Percentiles rank a stretch among this genome's conserved stretches.
phyloP scores from a whole-genome alignment of 2,888 invertebrate genomes.

The Fragum whitleyi region DNA sequence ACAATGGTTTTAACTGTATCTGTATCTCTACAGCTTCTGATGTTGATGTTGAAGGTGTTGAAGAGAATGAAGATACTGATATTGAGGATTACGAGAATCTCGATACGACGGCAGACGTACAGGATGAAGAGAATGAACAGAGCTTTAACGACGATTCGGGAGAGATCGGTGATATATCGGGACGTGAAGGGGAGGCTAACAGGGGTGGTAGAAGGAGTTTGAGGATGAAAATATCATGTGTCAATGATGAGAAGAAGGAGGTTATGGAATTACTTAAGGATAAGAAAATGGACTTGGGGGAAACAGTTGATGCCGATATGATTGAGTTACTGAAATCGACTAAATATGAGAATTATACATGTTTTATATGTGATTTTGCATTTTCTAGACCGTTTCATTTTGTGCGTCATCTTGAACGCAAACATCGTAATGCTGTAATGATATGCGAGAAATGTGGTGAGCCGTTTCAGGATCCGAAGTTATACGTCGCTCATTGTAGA shows the following conservation, averaged over 20 bases:
- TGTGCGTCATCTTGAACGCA: slow-evolving; percentile 44
- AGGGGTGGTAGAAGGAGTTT: not conserved
- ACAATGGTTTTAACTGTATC: too few relatives aligned
- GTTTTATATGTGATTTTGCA: slow-evolving; percentile 39
- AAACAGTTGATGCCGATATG: not conserved
- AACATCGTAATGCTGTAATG: slow-evolving; percentile 36
- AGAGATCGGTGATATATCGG: not conserved
- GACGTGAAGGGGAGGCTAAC: not conserved
- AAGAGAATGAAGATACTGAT: not conserved
- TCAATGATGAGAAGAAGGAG: not conserved
- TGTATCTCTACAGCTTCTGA: too few relatives aligned
- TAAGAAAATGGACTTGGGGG: not conserved
- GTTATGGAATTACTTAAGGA: not conserved
- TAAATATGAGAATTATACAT: not conserved
- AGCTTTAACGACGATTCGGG: not conserved
- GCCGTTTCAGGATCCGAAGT: slow-evolving; percentile 35
- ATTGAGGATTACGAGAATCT: not conserved
- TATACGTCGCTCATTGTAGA: slow-evolving; percentile 38
- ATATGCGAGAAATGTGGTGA: slow-evolving; percentile 43
- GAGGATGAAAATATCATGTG: not conserved
- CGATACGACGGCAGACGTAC: too few relatives aligned
- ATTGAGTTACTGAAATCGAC: not conserved
- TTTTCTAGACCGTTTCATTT: slow-evolving; percentile 48
- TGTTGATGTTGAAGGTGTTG: not conserved
- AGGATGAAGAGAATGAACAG: too few relatives aligned